A percentile compares a stretch with the other conserved stretches of the same genome.
These are phyloP conservation scores for Esox masquinongy DNA, from an alignment of 2,797 vertebrate species.

Conservation along the genomic window DNA sequence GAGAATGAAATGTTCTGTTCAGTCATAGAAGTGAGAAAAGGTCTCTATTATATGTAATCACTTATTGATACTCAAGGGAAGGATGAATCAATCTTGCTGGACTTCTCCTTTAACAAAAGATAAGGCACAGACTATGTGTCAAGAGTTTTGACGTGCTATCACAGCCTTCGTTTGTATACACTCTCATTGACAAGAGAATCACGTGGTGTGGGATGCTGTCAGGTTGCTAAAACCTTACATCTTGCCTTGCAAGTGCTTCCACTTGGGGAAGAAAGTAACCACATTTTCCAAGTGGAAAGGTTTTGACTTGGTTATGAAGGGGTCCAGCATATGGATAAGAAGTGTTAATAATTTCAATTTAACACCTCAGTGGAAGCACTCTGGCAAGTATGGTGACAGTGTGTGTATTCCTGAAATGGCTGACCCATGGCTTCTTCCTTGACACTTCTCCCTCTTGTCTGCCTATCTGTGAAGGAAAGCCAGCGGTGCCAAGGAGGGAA, in stretches of 20 bases:
- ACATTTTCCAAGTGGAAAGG: too few relatives aligned
- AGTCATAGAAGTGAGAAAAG: too few relatives aligned
- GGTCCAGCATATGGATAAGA: not conserved
- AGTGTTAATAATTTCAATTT: not conserved
- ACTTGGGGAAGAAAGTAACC: too few relatives aligned
- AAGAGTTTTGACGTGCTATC: not conserved
- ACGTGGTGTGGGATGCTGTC: slow-evolving; percentile 3
- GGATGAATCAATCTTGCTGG: not conserved
- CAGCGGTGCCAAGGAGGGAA: slow-evolving; percentile 64
- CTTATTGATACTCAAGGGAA: not conserved
- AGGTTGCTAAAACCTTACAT: too few relatives aligned
- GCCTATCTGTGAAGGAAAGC: slow-evolving; percentile 63
- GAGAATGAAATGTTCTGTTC: too few relatives aligned
- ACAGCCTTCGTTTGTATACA: not conserved
- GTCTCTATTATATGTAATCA: too few relatives aligned
- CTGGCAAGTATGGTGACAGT: slow-evolving; percentile 19
- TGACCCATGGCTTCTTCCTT: slow-evolving; percentile 29
- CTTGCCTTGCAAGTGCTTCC: not conserved
- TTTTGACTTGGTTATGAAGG: too few relatives aligned
- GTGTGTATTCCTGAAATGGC: slow-evolving; percentile 26
- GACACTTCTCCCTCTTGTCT: slow-evolving; percentile 19
- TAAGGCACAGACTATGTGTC: not conserved
- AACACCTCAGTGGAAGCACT: slow-evolving; percentile 7
- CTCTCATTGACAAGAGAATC: not conserved
- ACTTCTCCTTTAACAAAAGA: not conserved